Percentiles rank a stretch among this genome's conserved stretches.
These are phyloP conservation scores for Selenia dentaria DNA, from an alignment of 2,888 invertebrate species.

Conservation along the genomic window DNA sequence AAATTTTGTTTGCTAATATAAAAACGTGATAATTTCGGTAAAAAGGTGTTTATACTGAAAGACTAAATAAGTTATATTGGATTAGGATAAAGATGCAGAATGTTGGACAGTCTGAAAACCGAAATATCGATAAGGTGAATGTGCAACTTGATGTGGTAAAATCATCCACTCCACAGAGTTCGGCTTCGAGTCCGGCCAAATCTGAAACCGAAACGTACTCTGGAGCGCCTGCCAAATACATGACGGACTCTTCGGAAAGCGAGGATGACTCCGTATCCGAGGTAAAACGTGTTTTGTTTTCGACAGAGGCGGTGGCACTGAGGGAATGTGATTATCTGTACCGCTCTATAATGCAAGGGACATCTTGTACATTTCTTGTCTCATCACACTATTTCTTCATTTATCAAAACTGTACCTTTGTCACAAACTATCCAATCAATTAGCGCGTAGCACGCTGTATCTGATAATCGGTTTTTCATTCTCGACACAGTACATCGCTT, in stretches of 20 bases:
- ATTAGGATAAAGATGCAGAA: conserved; percentile 95
- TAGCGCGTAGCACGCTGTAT: conserved; percentile 63
- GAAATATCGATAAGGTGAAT: conserved; percentile 92
- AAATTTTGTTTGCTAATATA: conserved; percentile 84
- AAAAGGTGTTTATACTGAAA: conserved; percentile 82
- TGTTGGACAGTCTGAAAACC: conserved; percentile 94
- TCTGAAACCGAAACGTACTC: conserved; percentile 95
- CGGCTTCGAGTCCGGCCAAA: conserved; percentile 92
- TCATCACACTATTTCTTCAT: conserved; percentile 66
- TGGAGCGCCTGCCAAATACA: conserved; percentile 93
- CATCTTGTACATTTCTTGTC: conserved; percentile 85
- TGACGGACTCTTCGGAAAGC: conserved; percentile 97
- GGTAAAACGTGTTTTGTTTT: conserved; percentile 89
- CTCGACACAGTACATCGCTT: conserved; percentile 77
- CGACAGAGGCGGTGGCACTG: conserved; percentile 80
- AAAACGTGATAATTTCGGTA: conserved; percentile 82
- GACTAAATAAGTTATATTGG: conserved; percentile 82
- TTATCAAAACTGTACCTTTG: conserved; percentile 52
- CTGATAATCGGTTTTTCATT: conserved; percentile 66
- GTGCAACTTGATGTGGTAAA: conserved; percentile 88
- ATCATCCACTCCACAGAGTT: conserved; percentile 93
- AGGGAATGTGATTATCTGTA: conserved; percentile 83
- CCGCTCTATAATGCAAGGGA: conserved; percentile 87
- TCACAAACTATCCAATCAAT: conserved; percentile 49
- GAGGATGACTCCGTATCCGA: conserved; percentile 98